phyloP scores from a whole-genome alignment of 1,140 invertebrate species.

The Heliconius nattereri region DNA sequence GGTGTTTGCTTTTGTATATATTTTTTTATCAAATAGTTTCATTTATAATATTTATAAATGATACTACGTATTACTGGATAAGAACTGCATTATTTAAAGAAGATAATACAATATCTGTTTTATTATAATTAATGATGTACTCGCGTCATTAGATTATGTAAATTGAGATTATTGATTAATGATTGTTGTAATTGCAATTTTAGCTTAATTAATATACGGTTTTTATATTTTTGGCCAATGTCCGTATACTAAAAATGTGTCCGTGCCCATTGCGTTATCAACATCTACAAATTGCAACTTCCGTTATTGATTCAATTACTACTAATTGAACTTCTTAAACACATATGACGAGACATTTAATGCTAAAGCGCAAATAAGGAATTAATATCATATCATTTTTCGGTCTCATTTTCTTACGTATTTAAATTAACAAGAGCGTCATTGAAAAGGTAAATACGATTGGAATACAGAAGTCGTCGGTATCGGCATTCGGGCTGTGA shows the following conservation, averaged over 20 bases:
- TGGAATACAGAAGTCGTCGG: slow-evolving; percentile 28
- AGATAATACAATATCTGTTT: not conserved
- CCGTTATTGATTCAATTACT: slow-evolving; percentile 52
- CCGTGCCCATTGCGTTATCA: slow-evolving; percentile 24
- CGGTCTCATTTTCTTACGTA: not conserved
- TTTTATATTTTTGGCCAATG: not conserved
- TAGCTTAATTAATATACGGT: not conserved
- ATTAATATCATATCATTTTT: not conserved
- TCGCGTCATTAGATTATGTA: not conserved
- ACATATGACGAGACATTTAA: slow-evolving; percentile 21
- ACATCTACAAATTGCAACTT: slow-evolving; percentile 39
- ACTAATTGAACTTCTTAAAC: slow-evolving; percentile 43
- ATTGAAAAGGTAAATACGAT: slow-evolving; percentile 9
- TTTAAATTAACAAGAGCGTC: not conserved
- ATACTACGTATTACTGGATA: not conserved
- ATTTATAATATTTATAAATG: not conserved
- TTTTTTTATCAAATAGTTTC: slow-evolving; percentile 14
- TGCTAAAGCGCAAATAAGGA: not conserved
- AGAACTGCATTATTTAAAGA: not conserved
- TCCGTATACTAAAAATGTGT: not conserved
- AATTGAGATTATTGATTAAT: not conserved
- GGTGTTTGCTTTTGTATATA: slow-evolving; percentile 10
- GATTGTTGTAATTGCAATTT: not conserved
- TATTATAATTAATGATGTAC: not conserved
- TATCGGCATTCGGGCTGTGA: slow-evolving; percentile 47